phyloP scores from a whole-genome alignment of 1,140 invertebrate genomes.

The Drosophila nebulosa region DNA sequence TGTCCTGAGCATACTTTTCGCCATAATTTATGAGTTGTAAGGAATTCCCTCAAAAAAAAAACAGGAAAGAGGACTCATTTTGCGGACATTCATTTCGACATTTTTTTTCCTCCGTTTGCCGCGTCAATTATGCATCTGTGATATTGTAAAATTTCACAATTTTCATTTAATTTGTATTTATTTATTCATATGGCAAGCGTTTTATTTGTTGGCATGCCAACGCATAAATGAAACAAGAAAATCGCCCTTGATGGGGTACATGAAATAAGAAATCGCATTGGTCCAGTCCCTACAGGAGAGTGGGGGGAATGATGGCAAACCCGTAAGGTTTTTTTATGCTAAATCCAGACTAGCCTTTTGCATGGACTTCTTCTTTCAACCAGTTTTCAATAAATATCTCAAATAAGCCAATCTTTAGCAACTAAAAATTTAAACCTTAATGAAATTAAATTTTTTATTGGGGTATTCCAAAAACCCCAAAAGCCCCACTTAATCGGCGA shows the following conservation, averaged over 20 bases:
- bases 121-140: constrained; percentile 50
- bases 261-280: not conserved
- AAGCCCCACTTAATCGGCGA: too few species aligned
- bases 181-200: constrained; percentile 63
- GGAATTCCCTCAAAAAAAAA: constrained; percentile 5
- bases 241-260: not conserved
- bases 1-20: constrained; percentile 44
- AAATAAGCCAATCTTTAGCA: too few species aligned
- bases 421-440: too few species aligned
- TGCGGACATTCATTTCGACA: constrained; percentile 1
- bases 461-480: too few species aligned
- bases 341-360: too few species aligned
- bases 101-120: not conserved
- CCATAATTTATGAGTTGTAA: constrained; percentile 37
- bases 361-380: too few species aligned
- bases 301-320: not conserved
- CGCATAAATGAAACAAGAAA: constrained; percentile 32
- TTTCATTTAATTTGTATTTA: constrained; percentile 71
- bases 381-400: too few species aligned
- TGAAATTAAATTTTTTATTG: too few species aligned
- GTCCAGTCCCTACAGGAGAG: not conserved
- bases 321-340: not conserved
- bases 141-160: constrained; percentile 45
- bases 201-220: constrained; percentile 48
- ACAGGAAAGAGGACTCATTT: constrained; percentile 1